These are phyloP conservation scores for Syrista parreyssii DNA, from an alignment of 2,888 invertebrate genomes.

Conservation along the genomic window DNA sequence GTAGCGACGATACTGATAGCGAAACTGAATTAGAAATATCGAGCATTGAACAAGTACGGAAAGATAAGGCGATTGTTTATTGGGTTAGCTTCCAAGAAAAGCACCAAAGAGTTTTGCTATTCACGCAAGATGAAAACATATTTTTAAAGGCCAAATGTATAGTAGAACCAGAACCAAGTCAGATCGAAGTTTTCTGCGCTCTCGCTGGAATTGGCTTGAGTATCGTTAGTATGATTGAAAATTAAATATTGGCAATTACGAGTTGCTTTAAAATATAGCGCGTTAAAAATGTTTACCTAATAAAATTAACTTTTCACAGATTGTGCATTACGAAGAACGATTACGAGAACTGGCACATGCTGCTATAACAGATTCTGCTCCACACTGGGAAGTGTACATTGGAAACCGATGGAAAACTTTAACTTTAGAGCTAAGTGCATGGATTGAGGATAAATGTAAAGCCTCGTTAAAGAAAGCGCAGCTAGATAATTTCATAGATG, in stretches of 20 bases:
- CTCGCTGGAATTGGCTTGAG: constrained; percentile 76
- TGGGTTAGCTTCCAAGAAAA: constrained; percentile 85
- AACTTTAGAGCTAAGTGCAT: constrained; percentile 80
- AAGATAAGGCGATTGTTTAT: constrained; percentile 81
- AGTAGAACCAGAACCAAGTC: constrained; percentile 76
- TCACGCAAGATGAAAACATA: constrained; percentile 81
- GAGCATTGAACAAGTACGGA: constrained; percentile 69
- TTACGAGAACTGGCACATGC: constrained; percentile 77
- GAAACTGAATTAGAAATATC: constrained; percentile 35
- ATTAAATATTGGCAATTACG: background rate
- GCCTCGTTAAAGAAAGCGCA: constrained; percentile 78
- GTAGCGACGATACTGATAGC: constrained; percentile 72
- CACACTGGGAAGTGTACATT: constrained; percentile 85
- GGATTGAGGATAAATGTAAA: constrained; percentile 85
- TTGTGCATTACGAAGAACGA: background rate
- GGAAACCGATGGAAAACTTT: constrained; percentile 84
- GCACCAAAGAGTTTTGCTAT: constrained; percentile 78
- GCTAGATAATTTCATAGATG: constrained; percentile 79
- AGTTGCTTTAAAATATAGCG: too few species aligned
- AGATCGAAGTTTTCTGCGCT: constrained; percentile 76
- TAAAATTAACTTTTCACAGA: background rate
- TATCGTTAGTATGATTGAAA: constrained; percentile 61
- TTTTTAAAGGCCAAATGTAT: constrained; percentile 53
- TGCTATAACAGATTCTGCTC: constrained; percentile 76
- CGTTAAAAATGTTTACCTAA: too few species aligned